Percentiles rank a stretch among this genome's conserved stretches.
Conservation (phyloP, 2,888 invertebrate species). For the Uloborus plumipes region DNA sequence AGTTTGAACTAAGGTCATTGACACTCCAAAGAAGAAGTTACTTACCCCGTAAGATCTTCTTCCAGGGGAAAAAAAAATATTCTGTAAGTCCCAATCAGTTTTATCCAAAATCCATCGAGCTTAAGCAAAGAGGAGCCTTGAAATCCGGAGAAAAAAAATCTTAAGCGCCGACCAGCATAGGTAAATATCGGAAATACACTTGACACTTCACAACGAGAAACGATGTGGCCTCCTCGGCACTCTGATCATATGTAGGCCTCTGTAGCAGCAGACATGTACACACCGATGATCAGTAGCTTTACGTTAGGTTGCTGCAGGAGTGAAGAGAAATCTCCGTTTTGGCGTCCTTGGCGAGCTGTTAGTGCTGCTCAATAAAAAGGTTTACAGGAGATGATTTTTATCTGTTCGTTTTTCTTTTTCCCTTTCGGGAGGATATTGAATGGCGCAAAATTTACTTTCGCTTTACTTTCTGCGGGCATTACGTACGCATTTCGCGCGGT, state of each 20-base stretch:
- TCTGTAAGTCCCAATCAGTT: conserved; percentile 1
- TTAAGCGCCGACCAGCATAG: neutral
- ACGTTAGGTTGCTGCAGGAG: neutral
- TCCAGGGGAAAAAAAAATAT: no score
- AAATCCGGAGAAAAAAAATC: conserved; percentile 2
- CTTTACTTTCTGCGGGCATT: no score
- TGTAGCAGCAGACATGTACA: conserved; percentile 37
- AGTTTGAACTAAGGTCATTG: conserved; percentile 47
- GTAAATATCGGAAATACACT: conserved; percentile 4
- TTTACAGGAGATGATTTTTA: no score
- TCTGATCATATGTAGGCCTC: conserved; percentile 38
- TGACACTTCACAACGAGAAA: conserved; percentile 1
- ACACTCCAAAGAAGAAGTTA: conserved; percentile 36
- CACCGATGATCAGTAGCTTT: conserved; percentile 25
- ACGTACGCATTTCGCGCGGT: no score
- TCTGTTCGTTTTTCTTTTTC: no score
- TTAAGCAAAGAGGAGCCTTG: conserved; percentile 2
- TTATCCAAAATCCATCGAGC: conserved; percentile 49
- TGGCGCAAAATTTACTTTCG: no score
- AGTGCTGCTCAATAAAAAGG: no score
- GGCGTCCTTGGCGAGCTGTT: no score
- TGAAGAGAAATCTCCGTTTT: neutral
- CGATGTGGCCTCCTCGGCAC: conserved; percentile 17
- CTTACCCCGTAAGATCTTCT: conserved; percentile 19
- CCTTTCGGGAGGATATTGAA: no score